Percentiles rank a stretch among this genome's conserved stretches.
These are phyloP conservation scores for Macrophya alboannulata DNA, from an alignment of 2,888 invertebrate genomes.

Conservation along the genomic window DNA sequence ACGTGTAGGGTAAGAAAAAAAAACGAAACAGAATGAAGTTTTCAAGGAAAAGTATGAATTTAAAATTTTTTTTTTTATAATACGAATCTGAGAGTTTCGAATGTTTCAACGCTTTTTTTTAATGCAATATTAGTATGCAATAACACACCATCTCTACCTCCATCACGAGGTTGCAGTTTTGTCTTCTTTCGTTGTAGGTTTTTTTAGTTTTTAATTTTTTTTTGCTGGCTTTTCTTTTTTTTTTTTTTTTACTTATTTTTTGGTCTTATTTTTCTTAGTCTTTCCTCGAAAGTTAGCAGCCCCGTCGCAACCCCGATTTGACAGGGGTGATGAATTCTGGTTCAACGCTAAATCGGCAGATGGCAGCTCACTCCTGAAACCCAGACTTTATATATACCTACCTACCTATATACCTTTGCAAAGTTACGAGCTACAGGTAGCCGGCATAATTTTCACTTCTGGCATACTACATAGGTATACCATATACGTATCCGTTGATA, in stretches of 20 bases:
- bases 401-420: background rate
- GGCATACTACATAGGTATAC: background rate
- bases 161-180: background rate
- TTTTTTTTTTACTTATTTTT: background rate
- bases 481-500: background rate
- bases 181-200: no score
- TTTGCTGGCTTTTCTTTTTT: background rate
- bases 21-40: background rate
- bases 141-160: background rate
- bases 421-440: conserved; percentile 44
- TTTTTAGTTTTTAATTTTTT: background rate
- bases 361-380: conserved; percentile 51
- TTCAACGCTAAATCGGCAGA: conserved; percentile 49
- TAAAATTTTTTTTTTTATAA: background rate
- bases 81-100: background rate
- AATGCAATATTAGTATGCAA: background rate
- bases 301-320: conserved; percentile 36
- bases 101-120: background rate
- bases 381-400: conserved; percentile 1
- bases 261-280: background rate
- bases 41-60: background rate
- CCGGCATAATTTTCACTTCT: conserved; percentile 15
- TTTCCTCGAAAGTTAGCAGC: background rate
- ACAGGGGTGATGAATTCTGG: conserved; percentile 49
- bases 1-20: no score